These are phyloP conservation scores for Thalassarche chlororhynchos DNA, from an alignment of 2,113 vertebrate genomes.

Conservation along the genomic window DNA sequence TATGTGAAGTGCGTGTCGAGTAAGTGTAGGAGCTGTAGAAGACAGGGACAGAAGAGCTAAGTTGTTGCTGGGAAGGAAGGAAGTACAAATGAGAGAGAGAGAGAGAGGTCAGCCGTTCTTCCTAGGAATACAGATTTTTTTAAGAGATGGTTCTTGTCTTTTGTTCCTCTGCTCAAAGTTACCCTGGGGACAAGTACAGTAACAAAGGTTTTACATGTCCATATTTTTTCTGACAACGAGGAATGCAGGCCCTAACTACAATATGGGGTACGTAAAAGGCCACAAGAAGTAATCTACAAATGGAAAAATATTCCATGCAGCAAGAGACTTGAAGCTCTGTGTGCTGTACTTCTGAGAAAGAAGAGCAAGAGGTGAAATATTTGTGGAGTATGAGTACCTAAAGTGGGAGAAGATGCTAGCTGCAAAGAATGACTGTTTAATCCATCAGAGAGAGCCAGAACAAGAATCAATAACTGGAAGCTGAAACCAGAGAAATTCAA, in stretches of 20 bases:
- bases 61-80: background rate
- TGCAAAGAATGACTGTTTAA: slow-evolving; percentile 30
- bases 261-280: background rate
- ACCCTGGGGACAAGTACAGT: background rate
- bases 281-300: background rate
- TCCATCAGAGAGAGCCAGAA: background rate
- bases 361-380: slow-evolving; percentile 31
- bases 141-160: background rate
- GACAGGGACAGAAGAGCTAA: background rate
- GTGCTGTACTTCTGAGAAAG: background rate
- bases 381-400: background rate
- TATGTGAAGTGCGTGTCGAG: background rate
- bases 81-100: background rate
- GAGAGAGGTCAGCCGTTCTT: background rate
- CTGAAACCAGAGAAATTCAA: slow-evolving; percentile 36
- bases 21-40: background rate
- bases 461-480: slow-evolving; percentile 32
- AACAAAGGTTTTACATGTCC: background rate
- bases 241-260: background rate
- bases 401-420: background rate
- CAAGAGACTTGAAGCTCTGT: background rate
- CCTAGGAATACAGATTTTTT: background rate
- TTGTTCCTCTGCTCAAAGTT: background rate
- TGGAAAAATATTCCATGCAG: background rate
- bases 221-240: background rate